Evolutionary conservation across 2,113 vertebrate genomes (phyloP), one percentile per base, ranked within the genome.

Genomic region (Ameiurus melas): DNA sequence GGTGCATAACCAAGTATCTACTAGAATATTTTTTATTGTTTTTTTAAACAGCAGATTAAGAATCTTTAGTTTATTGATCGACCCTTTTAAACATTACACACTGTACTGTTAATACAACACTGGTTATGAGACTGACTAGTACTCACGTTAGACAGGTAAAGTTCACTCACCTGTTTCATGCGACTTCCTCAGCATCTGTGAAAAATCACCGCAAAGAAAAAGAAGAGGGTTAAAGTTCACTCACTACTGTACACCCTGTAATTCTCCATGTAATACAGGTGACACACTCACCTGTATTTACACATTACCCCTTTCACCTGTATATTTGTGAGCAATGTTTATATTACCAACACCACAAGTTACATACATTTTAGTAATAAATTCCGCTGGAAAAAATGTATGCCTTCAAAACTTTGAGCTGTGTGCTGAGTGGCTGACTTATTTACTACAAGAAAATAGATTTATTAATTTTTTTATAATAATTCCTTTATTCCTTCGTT

Each of bases 101-200:
- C 14, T 19, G 47, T 78, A 53, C 4, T 1, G 27, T 17, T 51
- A 79, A 79, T 9, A 55, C 6, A 53, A 51, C 19, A 19, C 14
- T 53, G 27, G 27, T 79, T 55, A 55, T 55, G 75, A 51, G 14
- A 51, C 19, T 22, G 12, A 16, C 25, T 86, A 86, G 66, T 55
- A 39, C 27, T 75, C n/a, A 75, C 27, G 73, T n/a, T 16, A 27
- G 27, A 70, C 12, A 25, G 14, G 55, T 39, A 51, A 66, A 47
- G 19, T 58, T 39, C 70, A 22, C 83, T 89, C 22, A 91, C 95
- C 96, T 92, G 96, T 96, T 92, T 96, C 96, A 22, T 96, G 95
- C 20, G 96, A 96, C 88, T 96, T 96, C 83, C 95, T 93, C 91
- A 96, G 93, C 93, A 96, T 96, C 96, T 96, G 43, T 84, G 27